phyloP scores from a whole-genome alignment of 2,113 vertebrate species.

The Entomyzon cyanotis region DNA sequence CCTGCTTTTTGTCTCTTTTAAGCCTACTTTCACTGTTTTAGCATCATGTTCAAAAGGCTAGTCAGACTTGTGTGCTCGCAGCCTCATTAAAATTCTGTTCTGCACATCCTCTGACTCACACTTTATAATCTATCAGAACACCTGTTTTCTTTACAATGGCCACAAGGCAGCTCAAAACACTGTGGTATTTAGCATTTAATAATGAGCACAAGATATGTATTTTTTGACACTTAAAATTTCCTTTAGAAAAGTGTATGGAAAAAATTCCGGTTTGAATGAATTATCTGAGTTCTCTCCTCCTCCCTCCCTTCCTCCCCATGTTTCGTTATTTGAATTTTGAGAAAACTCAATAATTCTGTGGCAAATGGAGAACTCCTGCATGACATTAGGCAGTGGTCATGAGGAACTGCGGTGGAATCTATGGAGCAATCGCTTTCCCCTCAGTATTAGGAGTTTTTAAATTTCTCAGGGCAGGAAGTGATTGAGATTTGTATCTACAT shows the following conservation, averaged over 20 bases:
- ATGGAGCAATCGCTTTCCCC: slow-evolving; percentile 13
- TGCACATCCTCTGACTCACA: slow-evolving; percentile 83
- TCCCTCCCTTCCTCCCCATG: not conserved
- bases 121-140: slow-evolving; percentile 88
- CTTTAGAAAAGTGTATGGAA: slow-evolving; percentile 74
- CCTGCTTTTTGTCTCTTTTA: slow-evolving; percentile 75
- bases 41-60: slow-evolving; percentile 81
- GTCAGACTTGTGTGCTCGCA: slow-evolving; percentile 75
- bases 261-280: slow-evolving; percentile 76
- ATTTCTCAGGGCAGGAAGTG: slow-evolving; percentile 34
- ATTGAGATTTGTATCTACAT: slow-evolving; percentile 60
- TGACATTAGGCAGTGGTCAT: slow-evolving; percentile 15
- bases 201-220: slow-evolving; percentile 85
- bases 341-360: slow-evolving; percentile 51
- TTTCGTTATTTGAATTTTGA: slow-evolving; percentile 70
- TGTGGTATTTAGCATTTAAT: slow-evolving; percentile 88
- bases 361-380: slow-evolving; percentile 27
- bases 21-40: slow-evolving; percentile 78
- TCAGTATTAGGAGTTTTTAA: slow-evolving; percentile 18
- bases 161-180: slow-evolving; percentile 87
- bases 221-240: slow-evolving; percentile 86
- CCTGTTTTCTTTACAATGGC: slow-evolving; percentile 89
- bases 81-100: slow-evolving; percentile 85
- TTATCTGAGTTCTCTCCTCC: slow-evolving; percentile 63
- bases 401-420: not conserved